phyloP scores from a whole-genome alignment of 2,113 vertebrate genomes.

The Myanophis thanlyinensis region DNA sequence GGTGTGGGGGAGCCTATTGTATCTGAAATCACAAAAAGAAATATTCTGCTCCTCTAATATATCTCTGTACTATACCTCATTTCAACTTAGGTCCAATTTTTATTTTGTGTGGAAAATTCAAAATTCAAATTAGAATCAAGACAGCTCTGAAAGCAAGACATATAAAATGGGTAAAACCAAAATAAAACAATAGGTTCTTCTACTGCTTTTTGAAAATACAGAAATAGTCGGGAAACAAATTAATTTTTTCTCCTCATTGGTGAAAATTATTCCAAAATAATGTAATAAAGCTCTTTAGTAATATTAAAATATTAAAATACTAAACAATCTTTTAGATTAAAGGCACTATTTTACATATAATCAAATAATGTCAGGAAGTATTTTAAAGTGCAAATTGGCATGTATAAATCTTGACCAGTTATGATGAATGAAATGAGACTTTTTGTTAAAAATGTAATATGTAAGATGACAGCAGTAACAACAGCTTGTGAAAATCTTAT shows the following conservation, averaged over 20 bases:
- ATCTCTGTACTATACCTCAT: no score
- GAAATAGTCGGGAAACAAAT: not conserved
- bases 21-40: no score
- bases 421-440: not conserved
- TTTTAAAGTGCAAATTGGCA: not conserved
- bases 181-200: not conserved
- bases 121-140: not conserved
- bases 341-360: not conserved
- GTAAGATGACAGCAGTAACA: not conserved
- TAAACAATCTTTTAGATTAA: not conserved
- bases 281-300: not conserved
- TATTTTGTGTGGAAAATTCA: no score
- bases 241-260: not conserved
- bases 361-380: not conserved
- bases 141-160: not conserved
- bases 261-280: not conserved
- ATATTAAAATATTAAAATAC: no score
- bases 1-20: no score
- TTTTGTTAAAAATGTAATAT: not conserved
- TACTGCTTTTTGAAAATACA: not conserved
- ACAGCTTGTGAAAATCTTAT: not conserved
- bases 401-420: not conserved
- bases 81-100: no score
- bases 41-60: no score
- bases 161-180: not conserved